Base-by-base conservation (phyloP, 2,797 vertebrate genomes). In the Rhadinocentrus ornatus region DNA sequence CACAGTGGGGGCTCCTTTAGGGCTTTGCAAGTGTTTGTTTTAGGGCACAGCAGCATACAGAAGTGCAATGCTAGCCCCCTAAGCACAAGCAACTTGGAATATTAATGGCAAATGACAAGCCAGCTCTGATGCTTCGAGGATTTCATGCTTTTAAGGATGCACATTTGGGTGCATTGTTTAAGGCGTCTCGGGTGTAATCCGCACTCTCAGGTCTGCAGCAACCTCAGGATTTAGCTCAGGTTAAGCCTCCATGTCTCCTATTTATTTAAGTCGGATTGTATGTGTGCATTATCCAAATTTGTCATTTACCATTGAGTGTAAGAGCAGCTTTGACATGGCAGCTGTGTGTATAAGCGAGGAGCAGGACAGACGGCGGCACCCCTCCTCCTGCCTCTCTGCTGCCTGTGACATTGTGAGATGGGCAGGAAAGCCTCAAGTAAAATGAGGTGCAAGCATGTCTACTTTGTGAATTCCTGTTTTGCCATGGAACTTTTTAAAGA, bases 101-200 rank as follows among this genome's bases (percentile, higher is more conserved):
- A 93, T 93, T 94, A 94, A 95, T 93, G 86, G 82, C 85, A 87
- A 91, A 94, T 92, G 94, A 94, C 94, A 94, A 88, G 88, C 86
- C 80, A 58, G 84, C 88, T 80, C 86, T 88, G 91, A 91, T 91
- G 92, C 92, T 92, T 91, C 86, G 87, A 91, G 90, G 91, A 93
- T 94, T 93, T 93, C 90, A 92, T 91, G 92, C 89, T 92, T 89
- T 92, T 92, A 91, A 93, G 90, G 92, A 92, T 90, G 91, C 93
- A 90, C 92, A 92, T 95, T 94, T 94, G 91, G 90, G 90, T 76
- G 87, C 93, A 92, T 93, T 93, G 92, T 94, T 94, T 94, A 93
- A 93, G 89, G 91, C 89, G 75, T 93, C 87, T 84, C 80, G 87
- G 88, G 88, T 93, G 88, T 95, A 93, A 94, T 94, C 93, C 89